phyloP scores from a whole-genome alignment of 2,797 vertebrate genomes.

The Onychomys leucogaster region DNA sequence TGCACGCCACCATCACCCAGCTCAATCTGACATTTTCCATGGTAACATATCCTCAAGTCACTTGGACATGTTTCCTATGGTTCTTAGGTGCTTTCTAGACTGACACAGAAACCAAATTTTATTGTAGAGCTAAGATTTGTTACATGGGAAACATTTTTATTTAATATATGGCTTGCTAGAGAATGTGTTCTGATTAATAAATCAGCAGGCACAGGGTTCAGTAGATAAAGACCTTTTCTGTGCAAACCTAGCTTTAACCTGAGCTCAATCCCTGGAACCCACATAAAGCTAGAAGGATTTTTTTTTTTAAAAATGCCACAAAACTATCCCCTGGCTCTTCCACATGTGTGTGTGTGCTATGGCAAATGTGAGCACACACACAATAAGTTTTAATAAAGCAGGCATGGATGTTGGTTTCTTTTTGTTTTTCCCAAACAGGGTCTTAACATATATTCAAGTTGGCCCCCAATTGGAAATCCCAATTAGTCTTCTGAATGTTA shows the following conservation, averaged over 20 bases:
- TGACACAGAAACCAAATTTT: neutral
- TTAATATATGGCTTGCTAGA: neutral
- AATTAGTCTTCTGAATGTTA: neutral
- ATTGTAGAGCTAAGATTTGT: neutral
- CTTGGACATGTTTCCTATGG: neutral
- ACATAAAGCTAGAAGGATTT: neutral
- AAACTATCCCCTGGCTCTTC: neutral
- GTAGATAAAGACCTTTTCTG: neutral
- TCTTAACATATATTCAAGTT: neutral
- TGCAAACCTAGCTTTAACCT: no score
- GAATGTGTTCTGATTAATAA: neutral
- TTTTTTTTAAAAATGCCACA: no score
- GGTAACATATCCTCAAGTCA: neutral
- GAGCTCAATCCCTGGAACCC: neutral
- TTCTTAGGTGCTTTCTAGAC: conserved; percentile 44
- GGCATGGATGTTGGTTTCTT: no score
- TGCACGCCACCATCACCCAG: neutral
- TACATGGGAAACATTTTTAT: neutral
- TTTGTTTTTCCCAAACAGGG: neutral
- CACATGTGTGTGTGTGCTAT: neutral
- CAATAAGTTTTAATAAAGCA: neutral
- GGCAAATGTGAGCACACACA: neutral
- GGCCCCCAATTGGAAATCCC: neutral
- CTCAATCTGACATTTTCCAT: neutral
- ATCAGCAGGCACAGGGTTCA: neutral